phyloP scores from a whole-genome alignment of 2,113 vertebrate genomes.

The Cairina moschata region DNA sequence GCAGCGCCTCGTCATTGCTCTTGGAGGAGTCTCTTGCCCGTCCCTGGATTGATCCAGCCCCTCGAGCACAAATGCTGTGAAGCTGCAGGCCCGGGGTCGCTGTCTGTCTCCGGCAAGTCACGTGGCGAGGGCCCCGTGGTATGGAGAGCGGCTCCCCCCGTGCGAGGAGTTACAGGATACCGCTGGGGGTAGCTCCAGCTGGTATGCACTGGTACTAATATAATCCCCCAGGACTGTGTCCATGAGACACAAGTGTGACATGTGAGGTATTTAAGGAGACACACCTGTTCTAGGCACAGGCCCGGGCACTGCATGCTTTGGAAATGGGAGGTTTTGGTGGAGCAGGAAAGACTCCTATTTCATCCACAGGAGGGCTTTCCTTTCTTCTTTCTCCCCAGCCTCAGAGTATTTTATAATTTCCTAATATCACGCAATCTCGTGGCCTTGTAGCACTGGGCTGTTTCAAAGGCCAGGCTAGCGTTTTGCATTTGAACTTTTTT shows the following conservation, averaged over 20 bases:
- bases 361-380: neutral
- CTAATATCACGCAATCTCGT: neutral
- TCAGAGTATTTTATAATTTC: neutral
- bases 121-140: neutral
- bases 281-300: slow-evolving; percentile 68
- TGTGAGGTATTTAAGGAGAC: slow-evolving; percentile 67
- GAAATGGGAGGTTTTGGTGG: neutral
- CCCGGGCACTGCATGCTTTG: slow-evolving; percentile 1
- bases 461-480: neutral
- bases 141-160: slow-evolving; percentile 25
- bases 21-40: neutral
- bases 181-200: slow-evolving; percentile 50
- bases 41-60: neutral
- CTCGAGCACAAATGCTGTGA: neutral
- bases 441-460: neutral
- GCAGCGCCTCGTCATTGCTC: neutral
- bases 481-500: slow-evolving; percentile 4
- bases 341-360: neutral
- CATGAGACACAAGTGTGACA: slow-evolving; percentile 65
- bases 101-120: neutral
- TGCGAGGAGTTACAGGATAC: slow-evolving; percentile 53
- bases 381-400: neutral
- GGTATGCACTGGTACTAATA: slow-evolving; percentile 49
- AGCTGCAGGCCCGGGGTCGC: neutral
- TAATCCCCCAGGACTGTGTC: slow-evolving; percentile 48